Evolutionary conservation across 2,888 invertebrate genomes (phyloP).

Genomic region (Perdita meconis): DNA sequence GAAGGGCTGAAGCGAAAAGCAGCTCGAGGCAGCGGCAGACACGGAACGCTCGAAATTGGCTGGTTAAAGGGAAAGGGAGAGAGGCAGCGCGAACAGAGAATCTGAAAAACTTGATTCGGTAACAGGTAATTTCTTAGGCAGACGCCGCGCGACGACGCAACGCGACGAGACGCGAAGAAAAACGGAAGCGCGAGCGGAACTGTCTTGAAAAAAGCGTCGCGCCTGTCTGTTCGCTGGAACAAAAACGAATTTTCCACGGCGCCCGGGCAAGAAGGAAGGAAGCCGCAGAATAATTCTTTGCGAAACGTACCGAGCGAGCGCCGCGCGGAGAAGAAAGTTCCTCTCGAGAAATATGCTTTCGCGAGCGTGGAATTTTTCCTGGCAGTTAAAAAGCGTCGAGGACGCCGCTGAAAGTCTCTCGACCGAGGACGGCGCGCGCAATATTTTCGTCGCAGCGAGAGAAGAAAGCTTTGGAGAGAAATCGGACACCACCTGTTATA

Average conservation of each 20-base stretch:
- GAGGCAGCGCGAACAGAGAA: conserved; percentile 5
- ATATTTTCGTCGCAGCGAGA: conserved; percentile 6
- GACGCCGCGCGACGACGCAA: too few relatives aligned
- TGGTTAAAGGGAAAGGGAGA: conserved; percentile 51
- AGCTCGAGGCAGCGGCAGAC: too few relatives aligned
- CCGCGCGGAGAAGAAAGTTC: conserved; percentile 6
- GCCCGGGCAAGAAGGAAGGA: neutral
- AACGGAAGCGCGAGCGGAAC: neutral
- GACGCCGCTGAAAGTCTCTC: neutral
- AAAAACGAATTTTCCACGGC: neutral
- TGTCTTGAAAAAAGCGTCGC: neutral
- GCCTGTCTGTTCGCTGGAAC: neutral
- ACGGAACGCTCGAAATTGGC: conserved; percentile 55
- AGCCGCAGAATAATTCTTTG: conserved; percentile 27
- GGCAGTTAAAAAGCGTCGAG: neutral
- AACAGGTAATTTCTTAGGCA: neutral
- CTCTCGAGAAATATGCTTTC: conserved; percentile 3
- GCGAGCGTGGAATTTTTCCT: conserved; percentile 6
- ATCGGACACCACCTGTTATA: conserved; percentile 37
- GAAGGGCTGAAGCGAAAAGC: neutral
- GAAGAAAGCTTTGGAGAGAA: conserved; percentile 1
- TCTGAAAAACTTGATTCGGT: conserved; percentile 22
- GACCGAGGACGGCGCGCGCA: neutral
- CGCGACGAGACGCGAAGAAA: too few relatives aligned
- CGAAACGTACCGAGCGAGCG: conserved; percentile 29